These are phyloP conservation scores for Garrulus glandarius DNA, from an alignment of 2,797 vertebrate species.

Conservation along the genomic window DNA sequence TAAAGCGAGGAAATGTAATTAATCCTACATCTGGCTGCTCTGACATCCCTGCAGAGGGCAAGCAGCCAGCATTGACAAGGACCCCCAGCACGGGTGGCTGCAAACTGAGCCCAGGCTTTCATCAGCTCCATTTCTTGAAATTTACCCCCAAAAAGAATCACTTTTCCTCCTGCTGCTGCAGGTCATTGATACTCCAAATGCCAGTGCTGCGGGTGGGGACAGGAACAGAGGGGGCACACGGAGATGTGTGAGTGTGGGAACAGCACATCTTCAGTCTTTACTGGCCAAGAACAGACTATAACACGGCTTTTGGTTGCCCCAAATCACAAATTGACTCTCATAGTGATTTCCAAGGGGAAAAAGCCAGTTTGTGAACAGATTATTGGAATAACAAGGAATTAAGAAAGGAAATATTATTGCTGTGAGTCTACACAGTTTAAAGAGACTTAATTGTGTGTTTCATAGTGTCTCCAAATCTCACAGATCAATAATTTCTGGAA, in stretches of 20 bases:
- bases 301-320: not conserved
- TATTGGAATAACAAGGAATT: not conserved
- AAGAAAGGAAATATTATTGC: not conserved
- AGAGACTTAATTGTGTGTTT: not conserved
- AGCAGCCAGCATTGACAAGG: not conserved
- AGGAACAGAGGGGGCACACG: not conserved
- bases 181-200: rapidly evolving
- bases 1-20: not conserved
- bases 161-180: not conserved
- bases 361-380: not conserved
- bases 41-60: not conserved
- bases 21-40: not conserved
- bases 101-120: not conserved
- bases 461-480: not conserved
- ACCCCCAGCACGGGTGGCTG: not conserved
- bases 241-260: rapidly evolving
- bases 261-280: not conserved
- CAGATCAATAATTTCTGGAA: not conserved
- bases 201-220: not conserved
- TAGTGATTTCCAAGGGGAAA: not conserved
- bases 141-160: not conserved
- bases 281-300: not conserved
- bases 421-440: rapidly evolving
- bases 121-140: not conserved
- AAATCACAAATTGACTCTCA: not conserved